Conservation (phyloP, 1,140 invertebrate genomes). For the Cryptotermes secundus region DNA sequence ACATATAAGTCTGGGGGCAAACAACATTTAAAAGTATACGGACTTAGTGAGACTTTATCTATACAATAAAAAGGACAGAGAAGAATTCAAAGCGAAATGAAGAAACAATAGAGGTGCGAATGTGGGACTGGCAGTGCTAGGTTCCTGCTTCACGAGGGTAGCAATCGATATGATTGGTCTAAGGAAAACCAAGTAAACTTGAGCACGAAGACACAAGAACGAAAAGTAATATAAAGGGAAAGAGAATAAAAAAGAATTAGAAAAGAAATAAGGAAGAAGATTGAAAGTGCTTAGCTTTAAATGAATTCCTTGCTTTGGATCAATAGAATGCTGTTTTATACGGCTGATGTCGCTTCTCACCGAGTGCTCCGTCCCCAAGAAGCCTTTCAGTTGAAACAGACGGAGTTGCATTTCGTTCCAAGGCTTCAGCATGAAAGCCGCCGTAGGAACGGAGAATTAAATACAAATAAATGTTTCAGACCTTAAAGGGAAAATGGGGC, state of each 20-base stretch:
- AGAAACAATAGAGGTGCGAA: slow-evolving; percentile 25
- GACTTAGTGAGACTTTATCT: neutral
- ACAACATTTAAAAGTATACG: neutral
- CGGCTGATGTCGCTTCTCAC: neutral
- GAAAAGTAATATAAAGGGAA: slow-evolving; percentile 15
- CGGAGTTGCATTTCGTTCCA: too few relatives aligned
- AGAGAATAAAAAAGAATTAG: neutral
- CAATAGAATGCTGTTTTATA: slow-evolving; percentile 23
- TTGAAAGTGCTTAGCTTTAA: slow-evolving; percentile 27
- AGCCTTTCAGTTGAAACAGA: too few relatives aligned
- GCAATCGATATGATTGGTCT: slow-evolving; percentile 26
- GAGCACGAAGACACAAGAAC: slow-evolving; percentile 15
- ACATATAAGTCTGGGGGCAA: neutral
- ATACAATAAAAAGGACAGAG: slow-evolving; percentile 23
- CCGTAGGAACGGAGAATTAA: neutral
- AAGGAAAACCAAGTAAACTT: slow-evolving; percentile 6
- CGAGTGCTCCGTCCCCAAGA: too few relatives aligned
- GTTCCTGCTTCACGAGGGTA: neutral
- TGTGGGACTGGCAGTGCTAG: neutral
- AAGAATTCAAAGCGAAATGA: slow-evolving; percentile 16
- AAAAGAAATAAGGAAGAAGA: slow-evolving; percentile 10
- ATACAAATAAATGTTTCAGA: neutral
- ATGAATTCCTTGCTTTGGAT: slow-evolving; percentile 24
- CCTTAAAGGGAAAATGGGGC: too few relatives aligned
- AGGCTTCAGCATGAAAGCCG: too few relatives aligned